Percentiles rank a stretch among this genome's conserved stretches.
Conservation (phyloP, 2,888 invertebrate genomes). For the Metellina segmentata region DNA sequence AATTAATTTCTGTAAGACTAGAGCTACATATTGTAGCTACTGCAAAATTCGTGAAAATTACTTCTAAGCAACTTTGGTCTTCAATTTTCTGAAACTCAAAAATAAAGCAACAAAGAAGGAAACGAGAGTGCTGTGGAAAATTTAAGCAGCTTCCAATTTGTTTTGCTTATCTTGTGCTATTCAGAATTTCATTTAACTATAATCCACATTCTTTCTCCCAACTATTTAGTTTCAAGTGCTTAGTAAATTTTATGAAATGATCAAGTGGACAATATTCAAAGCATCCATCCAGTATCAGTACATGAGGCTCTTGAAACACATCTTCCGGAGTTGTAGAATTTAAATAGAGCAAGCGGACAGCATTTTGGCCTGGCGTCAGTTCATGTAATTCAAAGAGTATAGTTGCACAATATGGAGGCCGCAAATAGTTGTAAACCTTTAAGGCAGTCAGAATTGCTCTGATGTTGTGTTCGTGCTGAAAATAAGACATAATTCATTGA, state of each 20-base stretch:
- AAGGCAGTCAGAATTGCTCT: slow-evolving; percentile 19
- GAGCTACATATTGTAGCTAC: too few species aligned
- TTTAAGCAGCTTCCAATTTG: neutral
- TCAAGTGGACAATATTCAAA: slow-evolving; percentile 19
- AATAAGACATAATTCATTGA: neutral
- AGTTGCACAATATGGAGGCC: slow-evolving; percentile 49
- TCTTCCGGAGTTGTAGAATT: slow-evolving; percentile 29
- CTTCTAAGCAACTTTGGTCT: too few species aligned
- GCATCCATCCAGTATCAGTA: slow-evolving; percentile 18
- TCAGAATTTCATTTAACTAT: neutral
- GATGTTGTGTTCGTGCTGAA: slow-evolving; percentile 20
- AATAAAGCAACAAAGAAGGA: too few species aligned
- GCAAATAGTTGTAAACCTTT: slow-evolving; percentile 12
- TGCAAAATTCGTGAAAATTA: too few species aligned
- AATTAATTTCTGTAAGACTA: too few species aligned
- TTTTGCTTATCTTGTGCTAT: neutral
- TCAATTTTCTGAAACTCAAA: too few species aligned
- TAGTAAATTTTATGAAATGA: slow-evolving; percentile 6
- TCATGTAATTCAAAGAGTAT: slow-evolving; percentile 30
- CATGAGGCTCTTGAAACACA: neutral
- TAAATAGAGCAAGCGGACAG: slow-evolving; percentile 28
- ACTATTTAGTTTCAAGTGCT: neutral
- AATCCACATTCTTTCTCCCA: slow-evolving; percentile 44
- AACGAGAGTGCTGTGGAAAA: too few species aligned
- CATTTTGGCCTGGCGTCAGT: neutral